A percentile compares a stretch with the other conserved stretches of the same genome.
Evolutionary conservation across 2,797 vertebrate species (phyloP).

Genomic region (Eleutherodactylus coqui): DNA sequence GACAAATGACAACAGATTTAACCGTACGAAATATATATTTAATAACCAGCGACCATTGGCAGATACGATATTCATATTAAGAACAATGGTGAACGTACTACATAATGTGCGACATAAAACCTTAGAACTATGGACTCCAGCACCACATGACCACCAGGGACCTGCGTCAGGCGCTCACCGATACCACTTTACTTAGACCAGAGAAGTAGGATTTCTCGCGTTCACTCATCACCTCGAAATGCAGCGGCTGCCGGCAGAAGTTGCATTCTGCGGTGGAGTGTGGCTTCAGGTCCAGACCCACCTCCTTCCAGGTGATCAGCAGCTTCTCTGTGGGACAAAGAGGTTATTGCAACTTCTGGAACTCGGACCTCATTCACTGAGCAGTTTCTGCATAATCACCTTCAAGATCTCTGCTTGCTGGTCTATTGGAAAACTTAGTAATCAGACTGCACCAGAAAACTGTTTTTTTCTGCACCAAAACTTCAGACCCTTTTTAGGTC

Average conservation of each 20-base stretch:
- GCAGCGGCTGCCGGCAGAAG: conserved; percentile 91
- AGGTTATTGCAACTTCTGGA: neutral
- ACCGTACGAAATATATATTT: conserved; percentile 29
- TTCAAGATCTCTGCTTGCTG: too few species aligned
- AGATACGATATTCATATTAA: conserved; percentile 35
- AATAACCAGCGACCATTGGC: conserved; percentile 6
- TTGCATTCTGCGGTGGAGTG: conserved; percentile 91
- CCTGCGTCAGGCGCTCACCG: conserved; percentile 81
- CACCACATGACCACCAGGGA: neutral
- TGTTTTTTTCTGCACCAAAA: too few species aligned
- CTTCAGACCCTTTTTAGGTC: too few species aligned
- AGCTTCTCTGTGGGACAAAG: conserved; percentile 82
- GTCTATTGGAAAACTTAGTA: too few species aligned
- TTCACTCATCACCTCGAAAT: conserved; percentile 94
- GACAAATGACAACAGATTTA: neutral
- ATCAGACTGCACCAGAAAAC: too few species aligned
- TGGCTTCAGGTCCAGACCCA: conserved; percentile 86
- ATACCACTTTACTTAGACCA: conserved; percentile 90
- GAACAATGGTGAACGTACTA: conserved; percentile 1
- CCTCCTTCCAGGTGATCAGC: conserved; percentile 86
- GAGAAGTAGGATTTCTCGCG: conserved; percentile 90
- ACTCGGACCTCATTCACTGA: neutral
- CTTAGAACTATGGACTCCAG: neutral
- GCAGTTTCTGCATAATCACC: too few species aligned
- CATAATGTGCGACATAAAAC: neutral